Conservation (phyloP, 1,140 invertebrate genomes). For the Drosophila oshimai region DNA sequence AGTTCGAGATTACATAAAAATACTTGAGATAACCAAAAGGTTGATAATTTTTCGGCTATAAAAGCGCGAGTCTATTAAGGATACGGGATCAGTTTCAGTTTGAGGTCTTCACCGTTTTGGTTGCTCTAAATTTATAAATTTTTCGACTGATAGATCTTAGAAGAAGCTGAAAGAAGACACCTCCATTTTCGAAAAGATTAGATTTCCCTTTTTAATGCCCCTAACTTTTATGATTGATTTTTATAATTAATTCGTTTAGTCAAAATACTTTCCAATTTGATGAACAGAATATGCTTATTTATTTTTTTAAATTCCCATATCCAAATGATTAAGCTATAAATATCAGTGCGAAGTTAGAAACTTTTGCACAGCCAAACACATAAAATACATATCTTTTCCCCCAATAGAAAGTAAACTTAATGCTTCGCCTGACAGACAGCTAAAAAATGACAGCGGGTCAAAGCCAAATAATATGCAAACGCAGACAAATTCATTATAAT, state of each 20-base stretch:
- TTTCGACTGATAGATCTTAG: no score
- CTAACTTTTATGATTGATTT: neutral
- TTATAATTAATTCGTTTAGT: neutral
- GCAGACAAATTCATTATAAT: slow-evolving; percentile 50
- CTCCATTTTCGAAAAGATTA: no score
- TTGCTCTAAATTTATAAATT: no score
- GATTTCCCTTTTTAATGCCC: neutral
- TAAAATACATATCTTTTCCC: slow-evolving; percentile 28
- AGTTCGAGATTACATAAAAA: slow-evolving; percentile 11
- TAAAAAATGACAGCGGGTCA: slow-evolving; percentile 42
- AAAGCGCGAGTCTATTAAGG: neutral
- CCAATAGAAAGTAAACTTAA: slow-evolving; percentile 51
- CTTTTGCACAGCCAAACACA: slow-evolving; percentile 13
- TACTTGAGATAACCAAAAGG: slow-evolving; percentile 31
- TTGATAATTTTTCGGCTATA: slow-evolving; percentile 45
- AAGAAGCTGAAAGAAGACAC: no score
- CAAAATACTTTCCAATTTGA: slow-evolving; percentile 20
- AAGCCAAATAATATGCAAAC: slow-evolving; percentile 44
- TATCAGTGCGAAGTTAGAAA: slow-evolving; percentile 14
- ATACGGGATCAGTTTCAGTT: slow-evolving; percentile 49
- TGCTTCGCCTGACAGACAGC: slow-evolving; percentile 29
- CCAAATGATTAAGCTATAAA: slow-evolving; percentile 21
- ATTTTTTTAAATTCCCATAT: slow-evolving; percentile 7
- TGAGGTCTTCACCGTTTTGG: slow-evolving; percentile 52
- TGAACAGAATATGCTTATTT: slow-evolving; percentile 27